Conservation (phyloP, 2,888 invertebrate genomes). For the Ophion costatus region DNA sequence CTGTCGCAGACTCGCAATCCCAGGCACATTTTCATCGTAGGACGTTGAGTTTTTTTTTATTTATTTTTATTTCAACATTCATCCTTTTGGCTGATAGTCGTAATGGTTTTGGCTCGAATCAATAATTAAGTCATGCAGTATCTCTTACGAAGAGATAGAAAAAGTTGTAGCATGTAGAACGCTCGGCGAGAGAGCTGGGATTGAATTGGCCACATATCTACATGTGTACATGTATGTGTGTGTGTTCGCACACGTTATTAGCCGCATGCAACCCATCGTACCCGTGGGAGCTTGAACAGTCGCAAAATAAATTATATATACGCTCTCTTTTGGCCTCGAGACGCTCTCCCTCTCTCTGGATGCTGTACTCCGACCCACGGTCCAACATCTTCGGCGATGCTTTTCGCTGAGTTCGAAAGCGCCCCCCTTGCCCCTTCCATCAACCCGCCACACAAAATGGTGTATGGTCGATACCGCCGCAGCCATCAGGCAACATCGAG, state of each 20-base stretch:
- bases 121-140: constrained; percentile 63
- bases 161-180: constrained; percentile 14
- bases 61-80: constrained; percentile 2
- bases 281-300: constrained; percentile 72
- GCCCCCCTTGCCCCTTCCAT: constrained; percentile 7
- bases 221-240: neutral
- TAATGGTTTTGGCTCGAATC: constrained; percentile 28
- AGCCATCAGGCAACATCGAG: constrained; percentile 44
- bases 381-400: constrained; percentile 54
- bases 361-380: constrained; percentile 40
- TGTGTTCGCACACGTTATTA: constrained; percentile 55
- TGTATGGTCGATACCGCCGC: constrained; percentile 61
- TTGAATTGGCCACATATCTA: constrained; percentile 54
- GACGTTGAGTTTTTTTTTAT: constrained; percentile 14
- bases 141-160: constrained; percentile 40
- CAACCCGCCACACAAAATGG: constrained; percentile 77
- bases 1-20: neutral
- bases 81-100: neutral
- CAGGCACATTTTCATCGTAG: neutral
- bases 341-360: constrained; percentile 35
- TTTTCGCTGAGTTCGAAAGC: constrained; percentile 69
- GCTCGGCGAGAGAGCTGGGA: constrained; percentile 45
- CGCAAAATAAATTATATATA: constrained; percentile 79
- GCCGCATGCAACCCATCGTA: constrained; percentile 58
- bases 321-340: constrained; percentile 62